Evolutionary conservation across 2,113 vertebrate genomes (phyloP), one percentile per base, ranked within the genome.

Genomic region (Hydropotes inermis): DNA sequence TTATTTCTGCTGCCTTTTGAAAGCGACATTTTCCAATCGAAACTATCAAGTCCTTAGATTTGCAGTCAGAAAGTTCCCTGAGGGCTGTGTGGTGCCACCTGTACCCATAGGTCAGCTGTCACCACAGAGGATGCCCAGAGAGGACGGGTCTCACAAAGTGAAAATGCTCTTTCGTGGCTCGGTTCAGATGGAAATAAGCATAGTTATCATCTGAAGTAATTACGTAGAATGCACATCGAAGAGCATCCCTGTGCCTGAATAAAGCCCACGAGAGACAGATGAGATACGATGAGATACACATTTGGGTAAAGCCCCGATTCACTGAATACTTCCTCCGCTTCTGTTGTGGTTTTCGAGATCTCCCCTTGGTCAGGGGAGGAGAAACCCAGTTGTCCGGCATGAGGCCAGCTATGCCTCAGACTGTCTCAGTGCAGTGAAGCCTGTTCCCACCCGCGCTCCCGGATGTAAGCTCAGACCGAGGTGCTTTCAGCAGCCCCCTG

Each of bases 381-480:
- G 52, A 57, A 2, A 1, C 33, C 30, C 27, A 0, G 2, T 1
- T 8, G 25, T 33, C 28, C 33, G 79, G 67, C 21, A 1, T 13
- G 3, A 3, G 25, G 78, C 45, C 58, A 6, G 0, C 60, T 11
- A 1, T 2, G 16, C 50, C 11, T 43, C 33, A 1, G 23, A 28
- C 50, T 7, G 1, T 1, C 17, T 13, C 16, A 61, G 11, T 0
- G n/a, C 52, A 7, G 39, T 21, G 4, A 45, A 15, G 19, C 7
- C 25, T 2, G 0, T 1, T 19, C 11, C 7, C 19, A 2, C 17
- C 3, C 0, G 12, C 0, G 2, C 43, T 17, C 17, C 43, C 1
- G 1, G 6, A 0, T 5, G 0, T 5, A 0, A 9, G 1, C 57
- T 7, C 23, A 1, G 58, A 36, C 16, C 0, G 1, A 28, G 25